Conservation (phyloP, 2,888 invertebrate species). For the Resseliella maxima region DNA sequence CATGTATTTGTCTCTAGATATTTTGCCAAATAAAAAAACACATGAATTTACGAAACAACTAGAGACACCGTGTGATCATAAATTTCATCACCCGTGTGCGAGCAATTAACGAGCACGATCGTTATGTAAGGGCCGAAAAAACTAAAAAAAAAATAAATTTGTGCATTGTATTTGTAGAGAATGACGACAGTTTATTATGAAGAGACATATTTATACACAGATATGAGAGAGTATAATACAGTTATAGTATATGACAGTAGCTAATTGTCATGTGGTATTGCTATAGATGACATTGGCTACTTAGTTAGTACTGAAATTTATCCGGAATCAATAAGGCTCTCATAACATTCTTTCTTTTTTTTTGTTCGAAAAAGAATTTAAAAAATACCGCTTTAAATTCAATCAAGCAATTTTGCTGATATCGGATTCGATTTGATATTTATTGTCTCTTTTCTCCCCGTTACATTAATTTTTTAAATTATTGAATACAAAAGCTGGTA, state of each 20-base stretch:
- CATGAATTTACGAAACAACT: too few relatives aligned
- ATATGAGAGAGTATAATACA: too few relatives aligned
- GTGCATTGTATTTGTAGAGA: not conserved
- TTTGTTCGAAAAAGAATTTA: not conserved
- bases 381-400: not conserved
- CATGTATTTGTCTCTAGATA: too few relatives aligned
- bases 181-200: not conserved
- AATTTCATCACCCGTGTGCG: not conserved
- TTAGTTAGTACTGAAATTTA: not conserved
- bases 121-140: conserved; percentile 31
- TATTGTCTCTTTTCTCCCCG: too few relatives aligned
- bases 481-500: not conserved
- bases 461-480: too few relatives aligned
- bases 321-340: not conserved
- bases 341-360: too few relatives aligned
- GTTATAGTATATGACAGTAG: not conserved
- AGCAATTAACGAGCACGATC: not conserved
- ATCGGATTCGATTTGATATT: not conserved
- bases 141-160: not conserved
- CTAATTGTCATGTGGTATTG: not conserved
- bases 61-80: not conserved
- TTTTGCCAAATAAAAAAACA: too few relatives aligned
- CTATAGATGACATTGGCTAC: not conserved
- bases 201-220: not conserved
- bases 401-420: not conserved